A percentile compares a stretch with the other conserved stretches of the same genome.
Conservation (phyloP, 2,113 vertebrate genomes). For the Brevimyrus niger region DNA sequence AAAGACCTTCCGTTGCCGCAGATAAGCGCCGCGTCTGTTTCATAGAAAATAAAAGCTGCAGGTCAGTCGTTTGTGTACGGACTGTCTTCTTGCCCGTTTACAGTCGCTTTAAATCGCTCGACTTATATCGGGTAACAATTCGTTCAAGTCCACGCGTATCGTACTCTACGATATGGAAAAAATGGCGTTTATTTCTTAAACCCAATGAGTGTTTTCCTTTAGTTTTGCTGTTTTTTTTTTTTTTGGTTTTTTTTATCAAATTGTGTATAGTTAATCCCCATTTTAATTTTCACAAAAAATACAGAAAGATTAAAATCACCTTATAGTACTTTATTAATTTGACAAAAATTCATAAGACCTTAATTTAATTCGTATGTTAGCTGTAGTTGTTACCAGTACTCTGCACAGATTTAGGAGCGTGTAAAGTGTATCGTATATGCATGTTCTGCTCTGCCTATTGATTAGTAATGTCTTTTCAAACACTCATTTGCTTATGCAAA, state of each 20-base stretch:
- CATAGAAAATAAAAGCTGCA: neutral
- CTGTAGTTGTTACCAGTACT: neutral
- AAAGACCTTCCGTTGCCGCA: neutral
- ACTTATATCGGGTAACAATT: neutral
- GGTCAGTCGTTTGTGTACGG: neutral
- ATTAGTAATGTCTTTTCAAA: neutral
- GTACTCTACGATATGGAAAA: neutral
- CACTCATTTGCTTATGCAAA: neutral
- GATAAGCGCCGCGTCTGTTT: neutral
- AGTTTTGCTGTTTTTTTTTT: neutral
- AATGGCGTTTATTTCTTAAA: neutral
- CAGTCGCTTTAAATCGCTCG: neutral
- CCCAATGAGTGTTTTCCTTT: neutral
- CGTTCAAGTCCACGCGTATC: neutral
- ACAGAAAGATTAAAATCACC: conserved; percentile 19
- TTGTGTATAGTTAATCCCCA: neutral
- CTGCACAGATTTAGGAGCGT: neutral
- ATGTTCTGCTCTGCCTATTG: neutral
- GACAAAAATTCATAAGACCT: neutral
- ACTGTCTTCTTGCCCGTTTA: neutral
- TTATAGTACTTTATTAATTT: neutral
- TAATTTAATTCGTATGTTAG: neutral
- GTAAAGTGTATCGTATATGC: neutral
- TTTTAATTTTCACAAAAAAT: conserved; percentile 35
- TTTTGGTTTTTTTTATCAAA: neutral